A percentile compares a stretch with the other conserved stretches of the same genome.
Evolutionary conservation across 2,888 invertebrate species (phyloP).

Genomic region (Omphaloscelis lunosa): DNA sequence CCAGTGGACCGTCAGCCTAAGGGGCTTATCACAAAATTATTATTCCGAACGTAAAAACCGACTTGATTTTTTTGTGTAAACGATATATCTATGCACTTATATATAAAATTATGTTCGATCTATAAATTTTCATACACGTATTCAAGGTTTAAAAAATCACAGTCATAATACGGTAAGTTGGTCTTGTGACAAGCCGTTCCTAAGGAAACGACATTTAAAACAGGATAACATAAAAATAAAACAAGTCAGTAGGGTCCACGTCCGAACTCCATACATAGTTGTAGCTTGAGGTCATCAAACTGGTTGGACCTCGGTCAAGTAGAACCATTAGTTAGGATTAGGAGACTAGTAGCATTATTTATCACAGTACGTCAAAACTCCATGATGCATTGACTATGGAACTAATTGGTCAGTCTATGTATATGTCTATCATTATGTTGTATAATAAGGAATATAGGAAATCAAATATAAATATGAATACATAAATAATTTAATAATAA

Average conservation of each 20-base stretch:
- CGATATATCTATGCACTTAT: too few relatives aligned
- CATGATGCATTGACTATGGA: slow-evolving; percentile 12
- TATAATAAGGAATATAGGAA: too few relatives aligned
- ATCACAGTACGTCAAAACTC: slow-evolving; percentile 23
- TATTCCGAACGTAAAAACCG: too few relatives aligned
- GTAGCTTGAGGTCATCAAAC: slow-evolving; percentile 47
- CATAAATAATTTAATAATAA: too few relatives aligned
- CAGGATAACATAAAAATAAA: slow-evolving; percentile 50
- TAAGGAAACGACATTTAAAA: slow-evolving; percentile 26
- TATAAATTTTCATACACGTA: background rate
- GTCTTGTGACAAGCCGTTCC: background rate
- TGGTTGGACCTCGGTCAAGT: slow-evolving; percentile 19
- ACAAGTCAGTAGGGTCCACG: background rate
- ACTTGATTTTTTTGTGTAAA: too few relatives aligned
- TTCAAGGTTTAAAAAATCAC: background rate
- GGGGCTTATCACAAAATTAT: background rate
- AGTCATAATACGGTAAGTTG: background rate
- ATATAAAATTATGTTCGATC: too few relatives aligned
- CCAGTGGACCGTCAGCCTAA: background rate
- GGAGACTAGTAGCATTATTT: slow-evolving; percentile 6
- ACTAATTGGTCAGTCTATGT: background rate
- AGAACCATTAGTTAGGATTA: background rate
- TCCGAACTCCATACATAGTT: slow-evolving; percentile 9
- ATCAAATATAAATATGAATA: too few relatives aligned
- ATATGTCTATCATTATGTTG: background rate